Base-by-base conservation (phyloP, 2,797 vertebrate species). In the Helarctos malayanus region DNA sequence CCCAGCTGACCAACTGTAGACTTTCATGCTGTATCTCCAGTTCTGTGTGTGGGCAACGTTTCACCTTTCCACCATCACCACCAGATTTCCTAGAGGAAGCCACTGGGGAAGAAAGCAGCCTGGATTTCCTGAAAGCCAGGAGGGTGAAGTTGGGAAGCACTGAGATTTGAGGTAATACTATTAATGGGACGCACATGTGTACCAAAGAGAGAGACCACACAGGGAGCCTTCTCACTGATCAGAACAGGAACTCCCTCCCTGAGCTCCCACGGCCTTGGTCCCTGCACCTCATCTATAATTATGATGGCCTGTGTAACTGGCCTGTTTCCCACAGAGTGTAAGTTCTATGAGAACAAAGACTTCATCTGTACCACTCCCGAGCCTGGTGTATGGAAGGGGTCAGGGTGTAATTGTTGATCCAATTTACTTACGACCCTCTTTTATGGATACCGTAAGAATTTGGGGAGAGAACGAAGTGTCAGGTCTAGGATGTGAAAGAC, bases 171-270 rank as follows among this genome's bases (percentile, higher is more conserved):
- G 5, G 3, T 38, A 38, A n/a, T 69, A 41, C 5, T 79, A 27
- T 25, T 49, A 32, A 71, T 41, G 16, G 61, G 35, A 32, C 0
- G 3, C 0, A 7, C 0, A 0, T 23, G 10, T 38, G 5, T 15
- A 52, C 2, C 6, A 15, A 69, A 47, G 68, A 86, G 4, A 69
- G 38, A 47, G 14, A 49, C n/a, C 5, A 15, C 23, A 13, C 1
- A 16, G 23, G 27, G 29, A 56, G 7, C 0, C 6, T 78, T 83
- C 32, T 76, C 6, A 23, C 9, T 57, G 32, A 18, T 27, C 61
- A 38, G 23, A 5, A 3, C 29, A 57, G 18, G 18, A 80, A 41
- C 10, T 12, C 32, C 71, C 52, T 63, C 15, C 56, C 52, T 63
- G 71, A 73, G 12, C 3, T 47, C 27, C 6, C 21, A 2, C 18